Conservation (phyloP, 35 echinoderm and acorn worm species). For the Anneissia japonica region DNA sequence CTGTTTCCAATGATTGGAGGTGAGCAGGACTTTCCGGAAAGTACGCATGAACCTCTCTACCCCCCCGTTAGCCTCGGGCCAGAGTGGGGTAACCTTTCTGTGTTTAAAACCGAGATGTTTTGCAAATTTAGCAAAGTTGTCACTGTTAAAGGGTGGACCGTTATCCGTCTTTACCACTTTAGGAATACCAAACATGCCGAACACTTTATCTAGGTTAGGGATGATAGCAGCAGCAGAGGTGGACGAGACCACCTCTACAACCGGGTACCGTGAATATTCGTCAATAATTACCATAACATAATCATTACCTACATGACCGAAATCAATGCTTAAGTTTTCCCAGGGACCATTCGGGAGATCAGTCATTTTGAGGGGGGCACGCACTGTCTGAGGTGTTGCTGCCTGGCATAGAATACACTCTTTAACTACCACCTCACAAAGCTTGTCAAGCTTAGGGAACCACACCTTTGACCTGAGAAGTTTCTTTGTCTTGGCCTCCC, state of each 20-base stretch:
- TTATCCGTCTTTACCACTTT: neutral
- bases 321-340: neutral
- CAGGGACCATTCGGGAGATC: neutral
- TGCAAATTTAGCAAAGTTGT: conserved; percentile 51
- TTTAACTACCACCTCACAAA: neutral
- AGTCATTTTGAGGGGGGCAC: neutral
- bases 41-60: conserved; percentile 71
- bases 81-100: conserved; percentile 54
- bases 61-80: conserved; percentile 77
- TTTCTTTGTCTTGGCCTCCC: conserved; percentile 56
- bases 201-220: conserved; percentile 28
- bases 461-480: conserved; percentile 55
- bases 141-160: neutral
- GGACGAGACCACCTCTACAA: conserved; percentile 16
- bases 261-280: conserved; percentile 7
- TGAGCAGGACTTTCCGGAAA: conserved; percentile 45
- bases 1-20: conserved; percentile 58
- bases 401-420: conserved; percentile 2
- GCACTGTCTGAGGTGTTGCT: neutral
- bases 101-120: conserved; percentile 58
- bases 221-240: conserved; percentile 5
- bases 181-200: neutral
- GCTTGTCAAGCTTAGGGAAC: conserved; percentile 24
- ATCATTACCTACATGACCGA: neutral
- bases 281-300: neutral